A percentile compares a stretch with the other conserved stretches of the same genome.
phyloP scores from a whole-genome alignment of 2,797 vertebrate species.

The Melopsittacus undulatus region DNA sequence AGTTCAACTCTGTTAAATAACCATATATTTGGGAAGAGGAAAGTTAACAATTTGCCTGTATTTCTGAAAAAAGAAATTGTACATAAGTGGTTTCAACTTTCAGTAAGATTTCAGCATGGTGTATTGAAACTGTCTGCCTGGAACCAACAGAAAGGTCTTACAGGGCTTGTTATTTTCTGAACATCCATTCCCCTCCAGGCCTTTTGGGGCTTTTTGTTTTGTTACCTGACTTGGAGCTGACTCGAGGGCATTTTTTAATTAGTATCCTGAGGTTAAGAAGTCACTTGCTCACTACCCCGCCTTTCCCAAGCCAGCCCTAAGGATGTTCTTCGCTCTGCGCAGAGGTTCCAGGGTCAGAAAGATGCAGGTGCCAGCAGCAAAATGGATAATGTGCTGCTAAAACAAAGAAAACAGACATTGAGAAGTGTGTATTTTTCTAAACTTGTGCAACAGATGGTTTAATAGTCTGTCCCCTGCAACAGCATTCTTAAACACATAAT shows the following conservation, averaged over 20 bases:
- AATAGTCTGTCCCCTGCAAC: constrained; percentile 4
- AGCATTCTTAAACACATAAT: not conserved
- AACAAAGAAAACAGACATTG: not conserved
- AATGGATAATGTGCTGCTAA: not conserved
- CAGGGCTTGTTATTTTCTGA: not conserved
- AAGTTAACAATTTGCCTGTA: not conserved
- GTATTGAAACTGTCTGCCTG: not conserved
- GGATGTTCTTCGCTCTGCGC: not conserved
- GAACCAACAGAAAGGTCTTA: not conserved
- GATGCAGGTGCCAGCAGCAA: not conserved
- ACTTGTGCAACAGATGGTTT: not conserved
- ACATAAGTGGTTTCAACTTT: not conserved
- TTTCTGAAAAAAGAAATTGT: not conserved
- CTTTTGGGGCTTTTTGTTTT: not conserved
- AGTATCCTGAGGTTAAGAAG: constrained; percentile 19
- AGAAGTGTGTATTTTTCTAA: constrained; percentile 1
- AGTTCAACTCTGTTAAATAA: not conserved
- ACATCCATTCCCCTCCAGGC: not conserved
- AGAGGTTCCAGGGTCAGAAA: not conserved
- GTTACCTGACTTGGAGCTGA: not conserved
- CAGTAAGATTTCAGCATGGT: not conserved
- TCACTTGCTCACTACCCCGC: not conserved
- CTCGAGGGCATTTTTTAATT: constrained; percentile 63
- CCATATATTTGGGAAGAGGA: not conserved
- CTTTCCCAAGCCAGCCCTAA: not conserved